Base-by-base conservation (phyloP, 2,113 vertebrate genomes). In the Oplegnathus fasciatus region DNA sequence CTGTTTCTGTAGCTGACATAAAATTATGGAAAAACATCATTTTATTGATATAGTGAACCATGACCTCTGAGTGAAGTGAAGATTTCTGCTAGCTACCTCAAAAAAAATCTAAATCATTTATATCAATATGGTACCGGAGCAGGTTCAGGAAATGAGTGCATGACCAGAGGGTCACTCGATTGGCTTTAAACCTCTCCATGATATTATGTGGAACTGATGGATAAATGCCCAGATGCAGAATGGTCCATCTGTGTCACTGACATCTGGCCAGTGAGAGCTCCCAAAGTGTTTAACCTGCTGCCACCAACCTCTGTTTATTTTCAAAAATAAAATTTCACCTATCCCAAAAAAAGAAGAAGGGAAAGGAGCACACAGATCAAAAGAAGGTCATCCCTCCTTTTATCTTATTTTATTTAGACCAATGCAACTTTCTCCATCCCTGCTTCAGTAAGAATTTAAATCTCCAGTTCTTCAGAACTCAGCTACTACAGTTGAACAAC, bases 261-360 rank as follows among this genome's bases (percentile, higher is more conserved):
- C 86, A 88, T 85, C 68, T 88, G 82, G 69, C 65, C 68, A 75
- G 52, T 55, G 34, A 85, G 79, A 83, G 69, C 48, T 72, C 76
- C 77, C 82, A 65, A 65, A 87, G 60, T 13, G 50, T 85, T 88
- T 58, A 76, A 87, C 78, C 77, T 84, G 64, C 75, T 75, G 75
- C 55, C 74, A 78, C 28, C 32, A 37, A 24, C 48, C 52, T 57
- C 44, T 58, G 34, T 87, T 77, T 73, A 48, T 60, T 80, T 77
- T 42, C 32, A 88, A 72, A 84, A 71, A 60, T 40, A 66, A n/a
- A 44, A 74, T 54, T 83, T 67, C 8, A 71, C 46, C 26, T 20
- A n/a, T 10, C 66, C 62, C 11, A 4, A 44, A 70, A 50, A 77
- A 26, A 28, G 11, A 37, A 18, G 1, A 55, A 64, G 22, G 57